Base-by-base conservation (phyloP, 1,140 invertebrate species). In the Drosophila pectinifera region DNA sequence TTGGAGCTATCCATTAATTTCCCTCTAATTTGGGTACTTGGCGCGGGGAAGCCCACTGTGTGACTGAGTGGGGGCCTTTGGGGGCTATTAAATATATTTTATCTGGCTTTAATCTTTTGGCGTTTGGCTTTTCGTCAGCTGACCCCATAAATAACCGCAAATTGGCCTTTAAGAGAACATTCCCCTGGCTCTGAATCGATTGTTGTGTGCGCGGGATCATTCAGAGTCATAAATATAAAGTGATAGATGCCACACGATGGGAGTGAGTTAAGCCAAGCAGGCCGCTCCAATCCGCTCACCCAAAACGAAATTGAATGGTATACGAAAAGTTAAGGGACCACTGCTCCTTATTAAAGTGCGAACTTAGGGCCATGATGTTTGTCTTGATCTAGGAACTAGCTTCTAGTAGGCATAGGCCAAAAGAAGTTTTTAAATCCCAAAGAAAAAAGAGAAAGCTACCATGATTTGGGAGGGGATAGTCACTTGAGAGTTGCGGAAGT, bases 81-180 rank as follows among this genome's bases (percentile, higher is more conserved):
- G 72, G 68, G 70, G 79, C 80, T 89, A 84, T 89, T 89, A 89
- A 84, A 89, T 80, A 84, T 90, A 84, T 89, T 89, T 89, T 89
- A 90, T 89, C 85, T 78, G 80, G 69, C 75, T 89, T 89, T 89
- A 89, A 89, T 89, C 84, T 89, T 83, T 80, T 84, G 84, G 77
- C 80, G 80, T 73, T 89, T 78, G 84, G 78, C 84, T 90, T 89
- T 89, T 89, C 84, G 88, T 89, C 84, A 83, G 65, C 61, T 67
- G 64, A 79, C 85, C 73, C 76, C 85, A 89, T 89, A 89, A 89
- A 89, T 89, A 89, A 89, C 84, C 88, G 74, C 77, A 89, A 89
- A 89, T 80, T 89, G 85, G 84, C 69, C 76, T 90, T 90, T 78
- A 80, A 84, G 84, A 67, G 84, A 51, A 41, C 54, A 70, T 70